Percentiles rank a stretch among this genome's conserved stretches.
These are phyloP conservation scores for Diploptera punctata DNA, from an alignment of 2,888 invertebrate species.

Conservation along the genomic window DNA sequence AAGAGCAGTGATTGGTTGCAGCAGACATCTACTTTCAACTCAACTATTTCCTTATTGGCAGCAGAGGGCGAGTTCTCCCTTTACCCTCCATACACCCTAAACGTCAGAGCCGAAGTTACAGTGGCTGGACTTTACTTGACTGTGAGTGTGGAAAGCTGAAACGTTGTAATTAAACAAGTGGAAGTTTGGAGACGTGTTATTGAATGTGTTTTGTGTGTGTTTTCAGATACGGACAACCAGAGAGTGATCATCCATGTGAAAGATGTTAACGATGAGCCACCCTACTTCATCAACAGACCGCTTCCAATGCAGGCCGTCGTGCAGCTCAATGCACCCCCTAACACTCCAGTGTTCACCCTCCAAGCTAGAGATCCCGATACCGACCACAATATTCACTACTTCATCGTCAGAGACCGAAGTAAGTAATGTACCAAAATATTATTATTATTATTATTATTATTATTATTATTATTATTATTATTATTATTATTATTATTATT, in stretches of 20 bases:
- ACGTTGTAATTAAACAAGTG: too few relatives aligned
- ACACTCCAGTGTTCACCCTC: conserved; percentile 96
- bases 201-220: background rate
- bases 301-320: conserved; percentile 98
- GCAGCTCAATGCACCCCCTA: conserved; percentile 92
- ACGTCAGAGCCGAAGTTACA: too few relatives aligned
- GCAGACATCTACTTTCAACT: too few relatives aligned
- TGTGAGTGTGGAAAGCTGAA: too few relatives aligned
- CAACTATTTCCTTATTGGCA: too few relatives aligned
- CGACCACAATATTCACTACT: conserved; percentile 95
- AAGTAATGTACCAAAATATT: conserved; percentile 50
- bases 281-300: conserved; percentile 96
- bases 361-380: conserved; percentile 97
- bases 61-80: too few relatives aligned
- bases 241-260: conserved; percentile 94
- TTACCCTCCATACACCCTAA: too few relatives aligned
- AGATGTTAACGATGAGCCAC: conserved; percentile 96
- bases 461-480: too few relatives aligned
- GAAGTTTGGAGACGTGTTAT: too few relatives aligned
- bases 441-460: background rate
- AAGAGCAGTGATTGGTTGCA: too few relatives aligned
- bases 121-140: too few relatives aligned
- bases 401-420: conserved; percentile 90
- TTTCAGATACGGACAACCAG: conserved; percentile 92
- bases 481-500: too few relatives aligned